Evolutionary conservation across 2,797 vertebrate genomes (phyloP).

Genomic region (Pangasius mekongensis): DNA sequence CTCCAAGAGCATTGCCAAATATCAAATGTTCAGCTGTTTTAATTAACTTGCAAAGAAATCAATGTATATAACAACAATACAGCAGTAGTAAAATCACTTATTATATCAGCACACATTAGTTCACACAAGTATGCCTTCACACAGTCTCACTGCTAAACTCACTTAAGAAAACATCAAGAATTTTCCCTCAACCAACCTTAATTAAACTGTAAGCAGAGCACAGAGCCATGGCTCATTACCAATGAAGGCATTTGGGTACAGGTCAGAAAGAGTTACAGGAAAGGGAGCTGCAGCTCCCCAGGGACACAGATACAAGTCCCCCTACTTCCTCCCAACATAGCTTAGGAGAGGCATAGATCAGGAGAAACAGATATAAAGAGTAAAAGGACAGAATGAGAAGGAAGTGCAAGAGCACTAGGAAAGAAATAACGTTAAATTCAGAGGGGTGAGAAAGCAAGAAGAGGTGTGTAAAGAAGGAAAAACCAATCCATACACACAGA

Average conservation of each 20-base stretch:
- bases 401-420: background rate
- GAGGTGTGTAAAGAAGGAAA: background rate
- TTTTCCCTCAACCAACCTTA: background rate
- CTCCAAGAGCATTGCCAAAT: background rate
- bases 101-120: background rate
- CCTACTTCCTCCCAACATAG: slow-evolving; percentile 75
- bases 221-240: slow-evolving; percentile 47
- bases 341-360: slow-evolving; percentile 57
- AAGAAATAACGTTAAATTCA: background rate
- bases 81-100: background rate
- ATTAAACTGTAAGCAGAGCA: background rate
- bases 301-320: slow-evolving; percentile 73
- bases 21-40: background rate
- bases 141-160: background rate
- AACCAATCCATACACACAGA: background rate
- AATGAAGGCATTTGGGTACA: slow-evolving; percentile 29
- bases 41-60: background rate
- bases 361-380: slow-evolving; percentile 37
- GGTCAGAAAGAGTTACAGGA: slow-evolving; percentile 78
- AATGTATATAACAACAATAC: background rate
- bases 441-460: slow-evolving; percentile 10
- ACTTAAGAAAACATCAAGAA: background rate
- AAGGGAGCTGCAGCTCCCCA: slow-evolving; percentile 75
- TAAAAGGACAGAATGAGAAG: background rate
- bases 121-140: background rate